phyloP scores from a whole-genome alignment of 2,888 invertebrate genomes.

The Dryadula phaetusa region DNA sequence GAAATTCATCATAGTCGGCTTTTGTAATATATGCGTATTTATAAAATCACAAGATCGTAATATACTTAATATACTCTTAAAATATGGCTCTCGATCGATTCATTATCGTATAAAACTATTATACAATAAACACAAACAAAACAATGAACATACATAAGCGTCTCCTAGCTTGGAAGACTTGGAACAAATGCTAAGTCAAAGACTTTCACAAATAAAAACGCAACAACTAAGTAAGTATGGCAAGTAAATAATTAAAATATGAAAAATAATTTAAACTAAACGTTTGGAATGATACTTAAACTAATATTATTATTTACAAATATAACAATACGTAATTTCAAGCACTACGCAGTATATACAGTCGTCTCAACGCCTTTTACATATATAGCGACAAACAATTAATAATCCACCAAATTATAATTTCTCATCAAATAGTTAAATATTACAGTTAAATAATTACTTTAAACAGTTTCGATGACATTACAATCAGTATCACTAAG shows the following conservation, averaged over 20 bases:
- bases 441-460: conserved; percentile 16
- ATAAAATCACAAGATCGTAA: conserved; percentile 40
- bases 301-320: conserved; percentile 75
- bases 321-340: conserved; percentile 66
- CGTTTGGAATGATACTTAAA: conserved; percentile 77
- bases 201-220: conserved; percentile 53
- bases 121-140: conserved; percentile 77
- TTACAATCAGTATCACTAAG: conserved; percentile 33
- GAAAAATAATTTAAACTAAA: conserved; percentile 78
- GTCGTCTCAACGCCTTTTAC: conserved; percentile 13
- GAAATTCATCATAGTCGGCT: conserved; percentile 4
- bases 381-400: conserved; percentile 26
- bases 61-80: conserved; percentile 46
- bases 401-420: background rate
- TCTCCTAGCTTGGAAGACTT: conserved; percentile 74
- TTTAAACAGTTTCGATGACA: conserved; percentile 35
- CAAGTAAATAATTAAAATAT: conserved; percentile 79
- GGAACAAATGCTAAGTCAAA: conserved; percentile 45
- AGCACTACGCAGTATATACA: conserved; percentile 45
- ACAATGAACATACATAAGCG: conserved; percentile 72
- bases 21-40: conserved; percentile 29
- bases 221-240: conserved; percentile 77
- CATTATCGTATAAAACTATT: conserved; percentile 65
- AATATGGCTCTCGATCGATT: conserved; percentile 48
- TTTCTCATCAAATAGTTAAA: conserved; percentile 2